A percentile compares a stretch with the other conserved stretches of the same genome.
phyloP scores from a whole-genome alignment of 2,888 invertebrate species.

The Athrips mouffetella region DNA sequence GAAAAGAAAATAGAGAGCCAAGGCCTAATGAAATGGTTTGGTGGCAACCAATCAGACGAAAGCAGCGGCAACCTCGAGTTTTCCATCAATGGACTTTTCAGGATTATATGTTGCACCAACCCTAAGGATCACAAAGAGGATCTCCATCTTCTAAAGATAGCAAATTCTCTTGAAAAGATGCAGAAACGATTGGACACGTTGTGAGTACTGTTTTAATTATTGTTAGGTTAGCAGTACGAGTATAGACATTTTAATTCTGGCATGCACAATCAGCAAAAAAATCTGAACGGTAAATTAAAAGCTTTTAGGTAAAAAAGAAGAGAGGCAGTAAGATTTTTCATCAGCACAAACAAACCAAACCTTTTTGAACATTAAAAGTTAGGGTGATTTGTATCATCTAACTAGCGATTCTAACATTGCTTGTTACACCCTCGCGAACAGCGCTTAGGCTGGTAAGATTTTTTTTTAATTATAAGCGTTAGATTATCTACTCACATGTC shows the following conservation, averaged over 20 bases:
- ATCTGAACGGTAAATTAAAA: too few relatives aligned
- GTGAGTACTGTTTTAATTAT: constrained; percentile 39
- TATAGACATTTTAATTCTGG: not conserved
- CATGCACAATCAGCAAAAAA: not conserved
- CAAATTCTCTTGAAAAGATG: constrained; percentile 86
- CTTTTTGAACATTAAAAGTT: too few relatives aligned
- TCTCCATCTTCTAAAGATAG: constrained; percentile 88
- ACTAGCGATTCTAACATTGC: too few relatives aligned
- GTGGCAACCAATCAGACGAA: constrained; percentile 79
- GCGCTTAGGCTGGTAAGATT: too few relatives aligned
- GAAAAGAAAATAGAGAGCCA: constrained; percentile 89
- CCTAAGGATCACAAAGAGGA: constrained; percentile 91
- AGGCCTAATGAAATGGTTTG: constrained; percentile 86
- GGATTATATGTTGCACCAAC: constrained; percentile 92
- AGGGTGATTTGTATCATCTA: too few relatives aligned
- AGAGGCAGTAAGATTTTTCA: too few relatives aligned
- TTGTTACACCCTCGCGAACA: too few relatives aligned
- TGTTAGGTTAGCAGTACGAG: not conserved
- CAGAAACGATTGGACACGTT: constrained; percentile 84
- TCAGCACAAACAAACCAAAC: too few relatives aligned
- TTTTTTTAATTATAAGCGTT: too few relatives aligned
- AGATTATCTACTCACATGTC: too few relatives aligned
- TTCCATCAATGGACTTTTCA: constrained; percentile 90
- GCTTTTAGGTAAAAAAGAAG: too few relatives aligned
- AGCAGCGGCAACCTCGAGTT: constrained; percentile 91